Conservation (phyloP, 2,113 vertebrate genomes). For the Ia io region DNA sequence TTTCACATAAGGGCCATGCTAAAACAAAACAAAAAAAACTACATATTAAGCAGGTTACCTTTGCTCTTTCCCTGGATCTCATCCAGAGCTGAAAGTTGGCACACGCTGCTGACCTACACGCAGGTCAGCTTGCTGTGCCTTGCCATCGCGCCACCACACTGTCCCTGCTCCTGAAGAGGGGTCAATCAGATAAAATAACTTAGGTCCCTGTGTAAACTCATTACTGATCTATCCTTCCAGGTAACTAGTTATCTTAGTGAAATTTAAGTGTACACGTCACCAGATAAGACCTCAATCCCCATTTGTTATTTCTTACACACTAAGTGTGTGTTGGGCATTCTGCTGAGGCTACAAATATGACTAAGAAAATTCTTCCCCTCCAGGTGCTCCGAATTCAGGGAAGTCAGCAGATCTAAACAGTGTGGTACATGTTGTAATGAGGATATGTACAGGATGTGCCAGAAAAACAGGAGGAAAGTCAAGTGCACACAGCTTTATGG, state of each 20-base stretch:
- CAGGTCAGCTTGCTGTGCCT: neutral
- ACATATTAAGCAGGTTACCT: neutral
- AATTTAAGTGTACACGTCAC: neutral
- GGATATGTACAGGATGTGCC: neutral
- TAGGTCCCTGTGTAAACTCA: neutral
- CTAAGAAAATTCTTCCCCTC: neutral
- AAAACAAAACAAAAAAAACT: neutral
- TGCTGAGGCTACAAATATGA: neutral
- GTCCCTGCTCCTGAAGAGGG: neutral
- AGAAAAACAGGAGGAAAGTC: neutral
- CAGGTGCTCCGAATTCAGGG: neutral
- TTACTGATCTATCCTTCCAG: neutral
- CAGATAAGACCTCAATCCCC: neutral
- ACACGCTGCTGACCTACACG: accelerated
- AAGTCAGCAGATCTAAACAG: neutral
- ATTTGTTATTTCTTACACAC: neutral
- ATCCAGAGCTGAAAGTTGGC: neutral
- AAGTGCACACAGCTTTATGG: neutral
- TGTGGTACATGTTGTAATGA: neutral
- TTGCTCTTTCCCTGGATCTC: neutral
- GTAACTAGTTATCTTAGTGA: neutral
- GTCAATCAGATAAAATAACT: neutral
- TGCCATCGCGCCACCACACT: accelerated
- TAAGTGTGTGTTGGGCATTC: neutral
- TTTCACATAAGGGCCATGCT: neutral